phyloP scores from a whole-genome alignment of 2,113 vertebrate species.

The Anolis sagrei region DNA sequence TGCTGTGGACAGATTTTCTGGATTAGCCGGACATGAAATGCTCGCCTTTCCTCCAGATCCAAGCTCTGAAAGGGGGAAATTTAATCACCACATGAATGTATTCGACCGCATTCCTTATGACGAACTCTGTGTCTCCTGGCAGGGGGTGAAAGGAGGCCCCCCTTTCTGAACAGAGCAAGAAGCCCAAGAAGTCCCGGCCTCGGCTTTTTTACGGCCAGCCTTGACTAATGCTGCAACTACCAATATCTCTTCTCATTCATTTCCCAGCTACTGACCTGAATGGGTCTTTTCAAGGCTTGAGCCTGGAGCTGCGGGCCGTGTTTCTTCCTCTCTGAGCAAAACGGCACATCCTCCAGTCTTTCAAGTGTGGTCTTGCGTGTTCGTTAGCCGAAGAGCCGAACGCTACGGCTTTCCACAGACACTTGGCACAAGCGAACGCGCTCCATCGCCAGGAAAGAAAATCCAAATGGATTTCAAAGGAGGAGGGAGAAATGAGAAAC shows the following conservation, averaged over 20 bases:
- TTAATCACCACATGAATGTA: constrained; percentile 1
- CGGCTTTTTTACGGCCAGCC: neutral
- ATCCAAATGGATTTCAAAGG: neutral
- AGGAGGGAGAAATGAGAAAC: neutral
- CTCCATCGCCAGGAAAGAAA: neutral
- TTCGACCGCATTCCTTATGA: constrained; percentile 10
- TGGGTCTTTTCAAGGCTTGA: too few species aligned
- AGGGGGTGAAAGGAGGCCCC: neutral
- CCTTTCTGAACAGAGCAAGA: neutral
- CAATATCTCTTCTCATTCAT: neutral
- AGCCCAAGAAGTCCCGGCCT: neutral
- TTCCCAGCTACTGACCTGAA: neutral
- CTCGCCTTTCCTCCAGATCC: neutral
- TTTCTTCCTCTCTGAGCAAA: neutral
- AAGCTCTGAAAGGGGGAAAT: constrained; percentile 8
- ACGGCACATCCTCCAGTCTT: neutral
- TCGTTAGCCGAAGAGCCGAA: neutral
- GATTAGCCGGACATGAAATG: neutral
- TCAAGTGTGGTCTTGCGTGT: too few species aligned
- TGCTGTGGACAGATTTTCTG: neutral
- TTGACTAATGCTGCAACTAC: neutral
- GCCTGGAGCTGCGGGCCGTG: neutral
- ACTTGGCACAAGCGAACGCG: neutral
- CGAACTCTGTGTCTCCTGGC: neutral
- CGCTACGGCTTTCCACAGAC: neutral